phyloP scores from a whole-genome alignment of 2,888 invertebrate genomes.

The Mantis religiosa region DNA sequence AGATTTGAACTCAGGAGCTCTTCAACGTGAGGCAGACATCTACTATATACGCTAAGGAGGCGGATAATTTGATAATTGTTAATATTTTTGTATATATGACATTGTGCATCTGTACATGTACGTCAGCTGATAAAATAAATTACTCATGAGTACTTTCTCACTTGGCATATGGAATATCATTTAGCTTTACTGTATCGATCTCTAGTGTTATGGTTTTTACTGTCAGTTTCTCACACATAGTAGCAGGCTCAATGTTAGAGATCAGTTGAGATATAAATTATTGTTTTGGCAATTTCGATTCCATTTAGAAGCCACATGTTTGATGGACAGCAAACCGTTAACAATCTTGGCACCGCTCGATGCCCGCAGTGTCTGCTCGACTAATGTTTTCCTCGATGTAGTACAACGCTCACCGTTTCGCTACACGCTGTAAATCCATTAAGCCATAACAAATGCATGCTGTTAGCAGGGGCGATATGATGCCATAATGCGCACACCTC shows the following conservation, averaged over 20 bases:
- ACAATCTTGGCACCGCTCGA: neutral
- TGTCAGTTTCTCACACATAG: too few relatives aligned
- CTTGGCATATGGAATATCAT: too few relatives aligned
- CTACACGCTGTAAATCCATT: neutral
- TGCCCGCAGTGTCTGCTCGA: neutral
- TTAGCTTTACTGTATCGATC: too few relatives aligned
- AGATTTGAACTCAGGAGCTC: too few relatives aligned
- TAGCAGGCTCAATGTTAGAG: neutral
- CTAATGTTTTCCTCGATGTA: neutral
- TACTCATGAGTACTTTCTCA: too few relatives aligned
- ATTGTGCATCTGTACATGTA: too few relatives aligned
- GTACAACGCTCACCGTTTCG: neutral
- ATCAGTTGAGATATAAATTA: neutral
- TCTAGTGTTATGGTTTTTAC: too few relatives aligned
- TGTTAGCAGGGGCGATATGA: neutral
- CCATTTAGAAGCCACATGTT: neutral
- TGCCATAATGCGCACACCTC: neutral
- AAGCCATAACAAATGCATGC: neutral
- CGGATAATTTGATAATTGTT: too few relatives aligned
- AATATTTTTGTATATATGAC: too few relatives aligned
- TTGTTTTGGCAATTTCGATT: neutral
- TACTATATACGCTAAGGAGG: too few relatives aligned
- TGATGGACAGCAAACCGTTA: neutral
- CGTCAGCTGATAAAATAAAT: too few relatives aligned
- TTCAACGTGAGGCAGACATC: too few relatives aligned